Evolutionary conservation across 2,797 vertebrate species (phyloP).

Genomic region (Pempheris klunzingeri): DNA sequence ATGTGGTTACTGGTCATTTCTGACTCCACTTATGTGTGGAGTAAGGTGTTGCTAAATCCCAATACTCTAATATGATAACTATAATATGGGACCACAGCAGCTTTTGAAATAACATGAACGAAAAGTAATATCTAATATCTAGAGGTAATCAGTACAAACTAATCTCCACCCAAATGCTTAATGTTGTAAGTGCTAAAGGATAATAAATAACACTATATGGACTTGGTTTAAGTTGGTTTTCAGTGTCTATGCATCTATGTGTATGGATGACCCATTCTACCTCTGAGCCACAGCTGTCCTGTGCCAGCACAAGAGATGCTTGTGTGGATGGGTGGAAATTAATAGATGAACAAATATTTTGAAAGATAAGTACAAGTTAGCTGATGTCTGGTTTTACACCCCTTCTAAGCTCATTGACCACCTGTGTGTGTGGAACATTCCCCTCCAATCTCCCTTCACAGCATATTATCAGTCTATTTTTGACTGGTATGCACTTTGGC

Average conservation of each 20-base stretch:
- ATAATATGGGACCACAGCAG: neutral
- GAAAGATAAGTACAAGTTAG: conserved; percentile 6
- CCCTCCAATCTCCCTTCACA: conserved; percentile 60
- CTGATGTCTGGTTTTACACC: conserved; percentile 11
- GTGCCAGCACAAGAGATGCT: conserved; percentile 5
- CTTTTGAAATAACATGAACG: neutral
- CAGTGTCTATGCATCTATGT: no score
- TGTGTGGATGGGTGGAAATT: neutral
- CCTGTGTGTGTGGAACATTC: conserved; percentile 68
- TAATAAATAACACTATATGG: no score
- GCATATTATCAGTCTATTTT: conserved; percentile 75
- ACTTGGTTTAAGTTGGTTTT: no score
- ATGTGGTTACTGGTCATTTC: neutral
- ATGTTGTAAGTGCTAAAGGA: neutral
- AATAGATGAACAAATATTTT: neutral
- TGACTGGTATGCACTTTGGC: conserved; percentile 18
- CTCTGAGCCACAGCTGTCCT: no score
- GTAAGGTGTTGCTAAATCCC: no score
- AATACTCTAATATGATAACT: no score
- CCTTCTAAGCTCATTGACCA: conserved; percentile 11
- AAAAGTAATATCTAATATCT: neutral
- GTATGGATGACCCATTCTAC: no score
- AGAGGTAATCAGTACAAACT: no score
- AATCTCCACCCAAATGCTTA: no score
- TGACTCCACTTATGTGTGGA: neutral